Base-by-base conservation (phyloP, 2,113 vertebrate species). In the Polyodon spathula region DNA sequence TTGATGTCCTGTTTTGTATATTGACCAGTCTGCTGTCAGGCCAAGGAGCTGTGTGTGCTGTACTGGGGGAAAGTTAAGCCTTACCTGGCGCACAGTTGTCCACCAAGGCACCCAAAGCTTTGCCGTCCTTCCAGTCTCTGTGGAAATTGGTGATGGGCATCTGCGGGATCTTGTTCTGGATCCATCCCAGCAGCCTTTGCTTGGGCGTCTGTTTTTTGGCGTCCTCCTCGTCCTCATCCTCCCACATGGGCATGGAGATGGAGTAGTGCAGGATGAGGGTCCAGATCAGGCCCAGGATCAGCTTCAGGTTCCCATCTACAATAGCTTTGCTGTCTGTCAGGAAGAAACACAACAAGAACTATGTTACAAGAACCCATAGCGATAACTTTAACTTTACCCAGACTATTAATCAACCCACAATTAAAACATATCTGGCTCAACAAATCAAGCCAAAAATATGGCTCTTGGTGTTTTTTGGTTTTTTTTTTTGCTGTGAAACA, bases 211-310 rank as follows among this genome's bases (percentile, higher is more conserved):
- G 91, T 50, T 92, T 93, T 61, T 84, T 87, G 39, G 89, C 88
- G 0, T 94, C 94, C 8, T 95, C 93, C 0, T 96, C 92, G 0
- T 94, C 93, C 71, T 97, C 94, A 0, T 97, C 93, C 48, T 95
- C 94, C 93, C 94, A 97, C 90, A 95, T 91, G 37, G 94, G 94
- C 92, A 97, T 96, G 15, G 93, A 97, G 81, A 97, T 97, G 78
- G 94, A 97, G 63, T 96, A 97, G 75, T 97, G 94, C 4, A 97
- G 85, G 74, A 97, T 97, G 54, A 97, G 84, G 0, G 93, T 96
- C 93, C 93, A 97, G 73, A 97, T 91, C 61, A 97, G 77, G 8
- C 93, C 94, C 70, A 96, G 78, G 80, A 97, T 97, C 75, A 97
- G 86, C 77, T 97, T 95, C 72, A 97, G 85, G 84, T 94, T 96